Percentiles rank a stretch among this genome's conserved stretches.
These are phyloP conservation scores for Conus ventricosus DNA, from an alignment of 1,140 invertebrate species.

Conservation along the genomic window DNA sequence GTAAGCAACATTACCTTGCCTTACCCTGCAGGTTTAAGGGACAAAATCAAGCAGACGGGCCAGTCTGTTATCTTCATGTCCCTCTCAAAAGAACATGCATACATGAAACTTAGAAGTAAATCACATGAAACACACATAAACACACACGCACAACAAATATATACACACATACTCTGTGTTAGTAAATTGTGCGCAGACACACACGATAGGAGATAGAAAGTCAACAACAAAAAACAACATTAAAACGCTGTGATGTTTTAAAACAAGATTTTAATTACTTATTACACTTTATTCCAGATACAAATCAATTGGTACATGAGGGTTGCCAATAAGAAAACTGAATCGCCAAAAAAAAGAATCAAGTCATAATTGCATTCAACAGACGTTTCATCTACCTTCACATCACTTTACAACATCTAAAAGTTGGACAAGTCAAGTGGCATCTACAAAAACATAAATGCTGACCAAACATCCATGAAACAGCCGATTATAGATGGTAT, in stretches of 20 bases:
- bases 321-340: not conserved
- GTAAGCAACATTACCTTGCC: too few species aligned
- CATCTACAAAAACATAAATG: not conserved
- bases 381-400: not conserved
- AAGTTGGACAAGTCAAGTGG: not conserved
- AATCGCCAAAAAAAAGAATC: not conserved
- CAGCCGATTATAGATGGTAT: too few species aligned
- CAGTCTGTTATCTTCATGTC: too few species aligned
- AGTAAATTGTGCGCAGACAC: too few species aligned
- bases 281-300: slow-evolving; percentile 18
- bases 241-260: not conserved
- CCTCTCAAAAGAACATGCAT: too few species aligned
- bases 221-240: not conserved
- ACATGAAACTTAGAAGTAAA: too few species aligned
- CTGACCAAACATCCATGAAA: not conserved
- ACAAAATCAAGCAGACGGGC: too few species aligned
- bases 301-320: slow-evolving; percentile 2
- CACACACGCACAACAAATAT: too few species aligned
- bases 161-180: too few species aligned
- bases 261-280: not conserved
- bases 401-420: not conserved
- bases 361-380: slow-evolving; percentile 18
- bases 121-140: too few species aligned
- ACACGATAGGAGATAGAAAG: too few species aligned
- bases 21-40: too few species aligned